These are phyloP conservation scores for Phrynosoma platyrhinos DNA, from an alignment of 2,113 vertebrate species.

Conservation along the genomic window DNA sequence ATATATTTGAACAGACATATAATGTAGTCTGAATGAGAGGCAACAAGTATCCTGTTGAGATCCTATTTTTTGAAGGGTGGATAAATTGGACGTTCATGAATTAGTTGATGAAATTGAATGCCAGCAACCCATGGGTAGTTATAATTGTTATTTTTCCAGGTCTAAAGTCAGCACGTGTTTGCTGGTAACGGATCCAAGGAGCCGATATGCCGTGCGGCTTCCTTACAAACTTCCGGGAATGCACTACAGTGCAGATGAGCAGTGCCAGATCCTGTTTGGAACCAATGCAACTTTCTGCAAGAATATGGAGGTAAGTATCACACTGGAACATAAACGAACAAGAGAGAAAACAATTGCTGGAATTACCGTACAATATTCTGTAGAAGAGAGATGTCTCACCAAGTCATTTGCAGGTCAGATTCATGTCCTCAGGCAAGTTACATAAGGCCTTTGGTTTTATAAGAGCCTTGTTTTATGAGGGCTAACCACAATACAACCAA, in stretches of 20 bases:
- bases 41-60: not conserved
- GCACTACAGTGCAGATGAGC: slow-evolving; percentile 95
- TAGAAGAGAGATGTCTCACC: not conserved
- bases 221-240: slow-evolving; percentile 95
- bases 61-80: not conserved
- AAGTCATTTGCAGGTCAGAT: not conserved
- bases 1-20: not conserved
- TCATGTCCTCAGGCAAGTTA: not conserved
- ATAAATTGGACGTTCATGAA: not conserved
- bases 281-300: slow-evolving; percentile 96
- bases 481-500: not conserved
- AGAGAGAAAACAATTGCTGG: not conserved
- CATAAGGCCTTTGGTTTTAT: not conserved
- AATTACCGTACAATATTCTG: not conserved
- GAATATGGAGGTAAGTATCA: slow-evolving; percentile 91
- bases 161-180: slow-evolving; percentile 93
- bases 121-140: not conserved
- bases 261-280: slow-evolving; percentile 98
- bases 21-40: not conserved
- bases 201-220: slow-evolving; percentile 82
- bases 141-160: slow-evolving; percentile 72
- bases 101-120: not conserved
- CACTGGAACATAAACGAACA: not conserved
- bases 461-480: not conserved
- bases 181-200: slow-evolving; percentile 89